Evolutionary conservation across 23 tunicate species (phyloP).

Genomic region (Phallusia fumigata): DNA sequence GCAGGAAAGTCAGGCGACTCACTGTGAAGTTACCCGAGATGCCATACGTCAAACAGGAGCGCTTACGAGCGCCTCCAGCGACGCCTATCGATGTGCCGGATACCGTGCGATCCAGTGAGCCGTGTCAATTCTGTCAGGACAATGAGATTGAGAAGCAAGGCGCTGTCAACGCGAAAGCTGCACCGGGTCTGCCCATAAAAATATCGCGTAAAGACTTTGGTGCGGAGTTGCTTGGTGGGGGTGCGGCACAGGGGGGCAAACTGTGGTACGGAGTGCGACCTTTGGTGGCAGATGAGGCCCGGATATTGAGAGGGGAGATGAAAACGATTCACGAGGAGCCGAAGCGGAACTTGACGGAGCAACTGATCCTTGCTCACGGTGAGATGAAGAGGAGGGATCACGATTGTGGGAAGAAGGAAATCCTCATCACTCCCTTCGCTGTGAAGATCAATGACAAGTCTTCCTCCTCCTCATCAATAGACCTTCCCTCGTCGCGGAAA

Average conservation of each 20-base stretch:
- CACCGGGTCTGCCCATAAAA: background rate
- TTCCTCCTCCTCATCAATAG: background rate
- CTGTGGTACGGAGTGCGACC: conserved; percentile 3
- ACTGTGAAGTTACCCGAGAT: background rate
- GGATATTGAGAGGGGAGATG: background rate
- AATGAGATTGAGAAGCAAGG: background rate
- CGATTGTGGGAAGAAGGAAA: conserved; percentile 40
- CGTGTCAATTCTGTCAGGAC: background rate
- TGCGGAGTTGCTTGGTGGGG: background rate
- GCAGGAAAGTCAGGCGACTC: background rate
- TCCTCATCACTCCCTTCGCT: conserved; percentile 55
- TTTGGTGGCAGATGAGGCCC: background rate
- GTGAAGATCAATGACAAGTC: conserved; percentile 38
- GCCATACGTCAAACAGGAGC: background rate
- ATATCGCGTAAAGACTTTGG: conserved; percentile 2
- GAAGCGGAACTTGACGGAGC: conserved; percentile 26
- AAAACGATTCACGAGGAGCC: conserved; percentile 6
- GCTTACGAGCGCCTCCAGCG: conserved; percentile 10
- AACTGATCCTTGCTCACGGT: conserved; percentile 41
- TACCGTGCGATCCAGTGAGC: background rate
- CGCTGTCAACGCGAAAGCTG: background rate
- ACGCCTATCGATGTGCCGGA: background rate
- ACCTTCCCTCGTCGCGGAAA: background rate
- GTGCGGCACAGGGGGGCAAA: background rate
- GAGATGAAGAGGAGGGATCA: conserved; percentile 46